Evolutionary conservation across 1,140 invertebrate genomes (phyloP), one percentile per base, ranked within the genome.

Genomic region (Zaprionus ornatus): DNA sequence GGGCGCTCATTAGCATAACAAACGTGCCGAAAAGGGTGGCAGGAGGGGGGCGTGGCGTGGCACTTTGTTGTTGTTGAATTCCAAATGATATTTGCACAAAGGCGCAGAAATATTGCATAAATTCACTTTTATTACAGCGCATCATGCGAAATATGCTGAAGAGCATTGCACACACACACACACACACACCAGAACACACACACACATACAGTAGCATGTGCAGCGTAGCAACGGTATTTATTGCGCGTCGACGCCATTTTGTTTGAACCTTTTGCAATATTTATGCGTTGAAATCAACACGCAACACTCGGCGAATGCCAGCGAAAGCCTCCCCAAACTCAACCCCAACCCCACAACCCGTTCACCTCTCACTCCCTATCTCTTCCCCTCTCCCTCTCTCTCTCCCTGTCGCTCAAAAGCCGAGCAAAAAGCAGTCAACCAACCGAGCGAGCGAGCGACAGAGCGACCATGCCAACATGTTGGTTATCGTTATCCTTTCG

Each of bases 211-310:
- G n/a, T 25, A 48, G 59, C 55, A 54, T 15, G 42, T 40, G 37
- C 62, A 25, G 21, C 27, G 55, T 56, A 69, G 82, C 61, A 71
- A 71, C 74, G 76, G 84, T 83, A 88, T 88, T 88, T 88, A 88
- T 84, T 90, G 84, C 85, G 85, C 85, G 86, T 90, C 85, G 85
- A 90, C 85, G 85, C 85, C 85, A 90, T 90, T 90, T 90, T 90
- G 85, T 90, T 88, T 90, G 79, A 90, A 90, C 85, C 82, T 82
- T 82, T 82, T 90, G 85, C 80, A 90, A 90, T 90, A 90, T 90
- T 90, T 90, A 90, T 90, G 85, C 85, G 85, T 90, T 85, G 85
- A 90, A 90, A 82, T 85, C 86, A 90, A 90, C 85, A 90, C 85
- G 85, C 81, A 84, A 76, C 80, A 83, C 77, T 76, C 74, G 60